Percentiles rank a stretch among this genome's conserved stretches.
phyloP scores from a whole-genome alignment of 1,140 invertebrate genomes.

The Zaprionus inermis region DNA sequence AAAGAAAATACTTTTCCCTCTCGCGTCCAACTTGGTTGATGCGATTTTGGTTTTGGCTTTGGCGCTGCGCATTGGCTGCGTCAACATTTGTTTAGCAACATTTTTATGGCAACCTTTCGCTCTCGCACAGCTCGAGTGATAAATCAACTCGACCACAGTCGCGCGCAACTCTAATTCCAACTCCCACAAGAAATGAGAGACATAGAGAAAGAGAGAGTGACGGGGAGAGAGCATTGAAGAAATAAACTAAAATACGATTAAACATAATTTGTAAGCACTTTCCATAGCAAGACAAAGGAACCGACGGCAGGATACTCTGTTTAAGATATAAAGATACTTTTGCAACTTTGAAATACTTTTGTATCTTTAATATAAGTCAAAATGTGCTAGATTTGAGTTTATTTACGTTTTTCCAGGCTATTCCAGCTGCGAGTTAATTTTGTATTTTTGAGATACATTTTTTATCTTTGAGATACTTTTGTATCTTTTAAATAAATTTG shows the following conservation, averaged over 20 bases:
- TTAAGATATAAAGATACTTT: no score
- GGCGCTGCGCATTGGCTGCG: conserved; percentile 21
- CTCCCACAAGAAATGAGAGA: conserved; percentile 22
- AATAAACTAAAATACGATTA: conserved; percentile 30
- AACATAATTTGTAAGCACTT: conserved; percentile 45
- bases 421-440: no score
- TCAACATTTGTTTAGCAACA: conserved; percentile 69
- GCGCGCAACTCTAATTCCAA: conserved; percentile 31
- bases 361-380: no score
- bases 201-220: not conserved
- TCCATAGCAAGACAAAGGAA: conserved; percentile 10
- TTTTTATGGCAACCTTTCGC: conserved; percentile 73
- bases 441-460: not conserved
- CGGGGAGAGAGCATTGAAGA: not conserved
- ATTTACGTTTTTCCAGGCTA: no score
- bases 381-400: no score
- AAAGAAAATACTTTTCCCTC: conserved; percentile 57
- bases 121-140: conserved; percentile 56
- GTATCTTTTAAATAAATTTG: not conserved
- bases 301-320: not conserved
- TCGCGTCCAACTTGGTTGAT: conserved; percentile 5
- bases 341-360: no score
- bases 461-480: not conserved
- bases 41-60: not conserved
- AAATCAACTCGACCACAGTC: conserved; percentile 50